Base-by-base conservation (phyloP, 2,888 invertebrate species). In the Dryocosmus kuriphilus region DNA sequence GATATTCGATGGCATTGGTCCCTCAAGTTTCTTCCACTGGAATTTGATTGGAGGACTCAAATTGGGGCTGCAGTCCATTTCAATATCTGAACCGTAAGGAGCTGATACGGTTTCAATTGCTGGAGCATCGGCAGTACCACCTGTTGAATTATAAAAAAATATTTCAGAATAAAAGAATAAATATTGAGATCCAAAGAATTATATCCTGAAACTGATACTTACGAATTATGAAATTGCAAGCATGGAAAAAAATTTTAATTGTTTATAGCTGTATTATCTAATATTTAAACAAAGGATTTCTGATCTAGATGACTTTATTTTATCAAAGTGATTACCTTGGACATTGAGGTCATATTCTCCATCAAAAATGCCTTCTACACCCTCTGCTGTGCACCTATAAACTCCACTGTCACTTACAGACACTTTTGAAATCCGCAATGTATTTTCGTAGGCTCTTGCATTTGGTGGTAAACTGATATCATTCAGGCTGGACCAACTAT, bases 21-120 rank as follows among this genome's bases (percentile, higher is more conserved):
- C 95, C 79, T 94, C 95, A 85, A 96, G 95, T 86, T 95, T 95
- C 79, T 93, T 94, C 98, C 98, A 98, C 32, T 94, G 93, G 85
- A 95, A 94, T 4, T 92, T 92, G 1, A 95, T 94, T 0, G 94
- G 96, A 83, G 92, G 92, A 74, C 94, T 94, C 67, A 95, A 89
- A 83, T 94, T 93, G 80, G 94, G 94, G 27, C 92, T 93, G 90
- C 98, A 98, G 11, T 95, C 94, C 88, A 97, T 92, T 51, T 93
- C 92, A 0, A 96, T 94, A 5, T 92, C 93, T 11, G 94, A 93
- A 5, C n/a, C 96, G 80, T 94, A 93, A 6, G 94, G 93, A 2
- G 94, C 95, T 46, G 92, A 93, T 85, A 93, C 93, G 0, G 93
- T 93, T 87, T 94, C 93, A 30, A 93, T 92, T 60, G 92, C 89